Evolutionary conservation across 2,797 vertebrate genomes (phyloP).

Genomic region (Lagocephalus sceleratus): DNA sequence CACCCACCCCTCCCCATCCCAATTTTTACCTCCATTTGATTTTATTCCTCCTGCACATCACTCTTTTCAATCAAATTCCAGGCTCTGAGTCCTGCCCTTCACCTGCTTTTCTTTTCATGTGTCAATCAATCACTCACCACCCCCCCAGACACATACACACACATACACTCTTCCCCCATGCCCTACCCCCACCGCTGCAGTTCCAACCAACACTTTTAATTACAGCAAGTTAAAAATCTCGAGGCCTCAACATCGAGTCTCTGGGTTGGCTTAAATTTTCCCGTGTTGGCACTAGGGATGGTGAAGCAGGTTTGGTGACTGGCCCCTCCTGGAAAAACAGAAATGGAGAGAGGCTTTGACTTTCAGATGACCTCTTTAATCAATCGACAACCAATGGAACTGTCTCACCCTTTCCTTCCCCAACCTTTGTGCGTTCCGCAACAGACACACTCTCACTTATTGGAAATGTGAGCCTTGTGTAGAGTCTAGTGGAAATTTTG

Average conservation of each 20-base stretch:
- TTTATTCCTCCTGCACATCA: conserved; percentile 7
- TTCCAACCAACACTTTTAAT: conserved; percentile 74
- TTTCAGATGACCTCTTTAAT: conserved; percentile 77
- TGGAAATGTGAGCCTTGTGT: conserved; percentile 9
- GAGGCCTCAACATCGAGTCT: conserved; percentile 58
- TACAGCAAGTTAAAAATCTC: conserved; percentile 72
- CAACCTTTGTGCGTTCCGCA: background rate
- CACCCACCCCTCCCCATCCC: conserved; percentile 10
- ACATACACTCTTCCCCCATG: too few species aligned
- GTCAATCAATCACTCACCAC: conserved; percentile 41
- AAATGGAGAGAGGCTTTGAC: conserved; percentile 46
- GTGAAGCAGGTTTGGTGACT: conserved; percentile 19
- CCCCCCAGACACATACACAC: conserved; percentile 22
- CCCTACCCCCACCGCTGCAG: conserved; percentile 22
- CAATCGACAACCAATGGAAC: conserved; percentile 66
- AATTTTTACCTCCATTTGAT: conserved; percentile 9
- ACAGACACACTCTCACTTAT: conserved; percentile 10
- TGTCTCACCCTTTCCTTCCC: conserved; percentile 15
- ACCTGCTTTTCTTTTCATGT: conserved; percentile 16
- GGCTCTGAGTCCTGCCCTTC: conserved; percentile 40
- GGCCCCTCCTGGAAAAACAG: conserved; percentile 21
- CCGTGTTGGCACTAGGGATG: conserved; percentile 65
- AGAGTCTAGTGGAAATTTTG: conserved; percentile 5
- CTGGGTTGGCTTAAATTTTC: conserved; percentile 72
- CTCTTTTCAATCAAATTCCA: conserved; percentile 50